Evolutionary conservation across 2,113 vertebrate species (phyloP).

Genomic region (Uria aalge): DNA sequence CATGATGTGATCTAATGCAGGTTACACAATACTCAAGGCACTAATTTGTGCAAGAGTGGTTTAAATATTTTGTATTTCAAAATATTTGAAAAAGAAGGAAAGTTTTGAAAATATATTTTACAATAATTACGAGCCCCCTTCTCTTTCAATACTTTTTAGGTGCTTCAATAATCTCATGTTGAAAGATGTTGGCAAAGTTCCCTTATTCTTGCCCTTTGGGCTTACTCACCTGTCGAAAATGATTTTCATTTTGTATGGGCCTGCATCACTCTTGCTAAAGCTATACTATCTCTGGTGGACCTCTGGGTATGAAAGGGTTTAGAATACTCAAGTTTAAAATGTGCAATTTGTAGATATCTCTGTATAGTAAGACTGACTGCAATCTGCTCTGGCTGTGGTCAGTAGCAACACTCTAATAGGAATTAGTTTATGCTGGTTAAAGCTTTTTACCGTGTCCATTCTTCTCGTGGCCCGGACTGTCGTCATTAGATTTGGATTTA

Average conservation of each 20-base stretch:
- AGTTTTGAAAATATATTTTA: not conserved
- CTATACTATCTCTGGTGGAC: not conserved
- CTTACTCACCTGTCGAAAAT: not conserved
- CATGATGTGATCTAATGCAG: not conserved
- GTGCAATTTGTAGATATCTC: not conserved
- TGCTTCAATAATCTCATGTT: not conserved
- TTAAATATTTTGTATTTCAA: not conserved
- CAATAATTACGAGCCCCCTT: not conserved
- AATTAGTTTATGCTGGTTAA: not conserved
- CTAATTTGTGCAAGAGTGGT: not conserved
- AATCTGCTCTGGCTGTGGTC: not conserved
- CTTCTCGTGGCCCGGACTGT: conserved; percentile 71
- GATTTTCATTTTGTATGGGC: not conserved
- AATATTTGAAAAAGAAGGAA: not conserved
- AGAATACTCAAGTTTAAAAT: not conserved
- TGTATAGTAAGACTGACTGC: not conserved
- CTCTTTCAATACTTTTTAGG: not conserved
- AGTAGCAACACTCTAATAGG: not conserved
- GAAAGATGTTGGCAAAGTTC: not conserved
- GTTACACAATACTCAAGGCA: not conserved
- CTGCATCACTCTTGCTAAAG: not conserved
- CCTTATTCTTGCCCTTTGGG: not conserved
- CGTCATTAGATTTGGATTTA: conserved; percentile 86
- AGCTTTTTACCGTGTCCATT: conserved; percentile 69
- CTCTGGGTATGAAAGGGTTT: not conserved